These are phyloP conservation scores for Phoenicopterus ruber DNA, from an alignment of 2,113 vertebrate genomes.

Conservation along the genomic window DNA sequence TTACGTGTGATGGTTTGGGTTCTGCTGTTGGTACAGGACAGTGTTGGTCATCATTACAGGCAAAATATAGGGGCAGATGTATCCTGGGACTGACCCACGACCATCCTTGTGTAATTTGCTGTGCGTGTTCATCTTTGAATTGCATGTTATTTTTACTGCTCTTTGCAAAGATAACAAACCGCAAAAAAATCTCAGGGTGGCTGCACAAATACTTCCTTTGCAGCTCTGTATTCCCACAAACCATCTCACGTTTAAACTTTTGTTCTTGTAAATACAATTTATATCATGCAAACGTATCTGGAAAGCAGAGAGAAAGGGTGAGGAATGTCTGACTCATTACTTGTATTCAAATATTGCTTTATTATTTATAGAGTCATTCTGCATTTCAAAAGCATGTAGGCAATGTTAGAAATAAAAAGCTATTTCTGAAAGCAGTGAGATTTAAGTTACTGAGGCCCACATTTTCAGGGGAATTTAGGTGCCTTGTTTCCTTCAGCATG, in stretches of 20 bases:
- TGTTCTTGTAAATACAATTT: background rate
- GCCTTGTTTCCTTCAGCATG: background rate
- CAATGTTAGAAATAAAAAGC: background rate
- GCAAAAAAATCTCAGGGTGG: background rate
- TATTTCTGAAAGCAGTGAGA: background rate
- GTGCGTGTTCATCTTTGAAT: background rate
- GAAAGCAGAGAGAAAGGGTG: background rate
- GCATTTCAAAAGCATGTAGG: background rate
- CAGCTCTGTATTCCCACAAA: background rate
- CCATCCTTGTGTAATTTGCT: background rate
- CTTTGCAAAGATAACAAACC: background rate
- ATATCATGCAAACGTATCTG: background rate
- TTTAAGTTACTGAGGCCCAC: background rate
- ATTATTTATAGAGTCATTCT: background rate
- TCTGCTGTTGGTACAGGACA: background rate
- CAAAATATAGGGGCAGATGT: background rate
- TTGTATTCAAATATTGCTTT: constrained; percentile 33
- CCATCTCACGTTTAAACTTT: background rate
- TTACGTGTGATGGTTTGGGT: background rate
- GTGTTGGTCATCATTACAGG: rapidly evolving
- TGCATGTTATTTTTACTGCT: background rate
- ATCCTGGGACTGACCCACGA: background rate
- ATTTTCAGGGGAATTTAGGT: background rate
- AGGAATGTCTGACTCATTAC: background rate
- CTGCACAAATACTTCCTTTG: background rate